Conservation (phyloP, 2,888 invertebrate species). For the Quadroppia sp. region DNA sequence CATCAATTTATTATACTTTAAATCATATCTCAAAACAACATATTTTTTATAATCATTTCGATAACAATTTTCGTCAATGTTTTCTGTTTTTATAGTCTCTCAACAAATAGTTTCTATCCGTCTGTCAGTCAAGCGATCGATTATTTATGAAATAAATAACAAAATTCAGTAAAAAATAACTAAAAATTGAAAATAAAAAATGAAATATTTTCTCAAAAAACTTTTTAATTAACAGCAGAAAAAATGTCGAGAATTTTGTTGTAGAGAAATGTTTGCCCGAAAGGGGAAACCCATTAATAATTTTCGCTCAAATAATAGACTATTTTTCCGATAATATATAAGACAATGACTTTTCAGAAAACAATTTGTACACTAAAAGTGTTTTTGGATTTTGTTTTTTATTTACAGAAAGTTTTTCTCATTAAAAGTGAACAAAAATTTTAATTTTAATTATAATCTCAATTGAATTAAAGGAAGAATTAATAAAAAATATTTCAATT, state of each 20-base stretch:
- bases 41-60: not conserved
- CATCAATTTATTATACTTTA: no score
- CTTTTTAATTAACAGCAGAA: not conserved
- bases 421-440: not conserved
- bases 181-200: not conserved
- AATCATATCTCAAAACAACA: no score
- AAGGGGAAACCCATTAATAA: not conserved
- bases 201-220: no score
- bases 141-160: not conserved
- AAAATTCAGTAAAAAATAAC: not conserved
- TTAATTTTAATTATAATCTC: not conserved
- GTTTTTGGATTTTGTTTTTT: no score
- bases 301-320: not conserved
- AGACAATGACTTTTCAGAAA: not conserved
- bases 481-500: not conserved
- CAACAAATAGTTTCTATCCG: not conserved
- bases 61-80: not conserved
- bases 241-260: not conserved
- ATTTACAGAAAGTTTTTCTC: not conserved
- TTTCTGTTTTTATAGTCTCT: not conserved
- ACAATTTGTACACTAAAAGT: not conserved
- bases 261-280: not conserved
- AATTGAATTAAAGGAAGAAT: not conserved
- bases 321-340: not conserved
- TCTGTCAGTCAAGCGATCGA: constrained; percentile 10